Evolutionary conservation across 2,888 invertebrate genomes (phyloP).

Genomic region (Erynnis tages): DNA sequence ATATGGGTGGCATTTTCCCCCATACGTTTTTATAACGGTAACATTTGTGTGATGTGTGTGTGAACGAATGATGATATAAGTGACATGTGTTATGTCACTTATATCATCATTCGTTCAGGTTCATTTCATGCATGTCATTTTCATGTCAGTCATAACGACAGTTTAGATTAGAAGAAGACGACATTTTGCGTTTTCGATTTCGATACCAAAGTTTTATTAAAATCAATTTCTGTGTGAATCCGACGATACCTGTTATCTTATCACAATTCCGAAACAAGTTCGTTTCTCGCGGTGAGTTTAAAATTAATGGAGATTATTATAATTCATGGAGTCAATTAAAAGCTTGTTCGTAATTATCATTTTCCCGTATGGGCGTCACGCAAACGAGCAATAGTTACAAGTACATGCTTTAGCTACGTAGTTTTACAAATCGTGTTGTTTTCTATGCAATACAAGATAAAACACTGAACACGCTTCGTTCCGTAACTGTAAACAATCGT

Average conservation of each 20-base stretch:
- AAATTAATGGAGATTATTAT: too few species aligned
- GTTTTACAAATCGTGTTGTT: neutral
- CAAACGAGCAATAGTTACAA: neutral
- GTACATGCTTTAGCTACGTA: neutral
- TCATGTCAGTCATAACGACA: neutral
- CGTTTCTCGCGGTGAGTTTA: constrained; percentile 3
- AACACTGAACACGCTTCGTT: neutral
- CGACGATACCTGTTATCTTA: neutral
- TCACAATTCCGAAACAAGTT: neutral
- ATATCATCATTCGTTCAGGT: neutral
- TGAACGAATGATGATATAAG: neutral
- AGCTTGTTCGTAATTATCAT: neutral
- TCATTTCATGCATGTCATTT: neutral
- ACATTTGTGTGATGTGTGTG: neutral
- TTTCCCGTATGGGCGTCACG: neutral
- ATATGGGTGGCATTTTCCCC: neutral
- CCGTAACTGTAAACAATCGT: constrained; percentile 17
- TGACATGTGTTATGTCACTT: too few species aligned
- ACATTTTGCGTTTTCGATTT: constrained; percentile 6
- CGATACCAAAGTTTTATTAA: neutral
- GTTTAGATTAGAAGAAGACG: neutral
- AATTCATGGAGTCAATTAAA: too few species aligned
- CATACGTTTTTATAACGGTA: constrained; percentile 6
- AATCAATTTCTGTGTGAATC: neutral
- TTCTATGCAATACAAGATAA: constrained; percentile 5